Evolutionary conservation across 1,140 invertebrate species (phyloP).

Genomic region (Ceratina japonica): DNA sequence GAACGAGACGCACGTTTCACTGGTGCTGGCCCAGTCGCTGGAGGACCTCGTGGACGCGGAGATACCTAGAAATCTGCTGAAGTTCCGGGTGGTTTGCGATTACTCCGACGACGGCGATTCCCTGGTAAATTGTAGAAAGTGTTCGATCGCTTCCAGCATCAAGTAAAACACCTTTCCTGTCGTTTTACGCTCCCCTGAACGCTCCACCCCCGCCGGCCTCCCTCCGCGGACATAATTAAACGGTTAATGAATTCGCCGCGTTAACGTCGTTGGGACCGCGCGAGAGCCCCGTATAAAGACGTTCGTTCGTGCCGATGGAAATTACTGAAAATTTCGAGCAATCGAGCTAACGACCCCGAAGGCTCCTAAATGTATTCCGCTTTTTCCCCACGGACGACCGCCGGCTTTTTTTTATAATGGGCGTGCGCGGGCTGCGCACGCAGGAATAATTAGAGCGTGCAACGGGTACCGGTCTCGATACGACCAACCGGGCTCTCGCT

Average conservation of each 20-base stretch:
- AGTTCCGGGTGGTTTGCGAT: slow-evolving; percentile 86
- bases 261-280: background rate
- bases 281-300: background rate
- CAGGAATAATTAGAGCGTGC: slow-evolving; percentile 38
- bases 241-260: background rate
- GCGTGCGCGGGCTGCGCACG: background rate
- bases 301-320: background rate
- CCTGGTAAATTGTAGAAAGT: slow-evolving; percentile 68
- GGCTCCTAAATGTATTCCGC: background rate
- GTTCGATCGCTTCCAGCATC: background rate
- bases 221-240: background rate
- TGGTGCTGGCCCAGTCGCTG: slow-evolving; percentile 86
- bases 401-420: slow-evolving; percentile 12
- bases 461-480: slow-evolving; percentile 30
- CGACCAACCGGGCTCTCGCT: background rate
- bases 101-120: slow-evolving; percentile 74
- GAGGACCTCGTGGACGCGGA: slow-evolving; percentile 90
- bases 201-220: no score
- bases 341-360: background rate
- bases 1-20: slow-evolving; percentile 86
- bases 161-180: background rate
- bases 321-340: background rate
- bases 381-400: slow-evolving; percentile 9
- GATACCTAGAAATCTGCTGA: slow-evolving; percentile 89
- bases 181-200: background rate